These are phyloP conservation scores for Hyphantria cunea DNA, from an alignment of 1,140 invertebrate species.

Conservation along the genomic window DNA sequence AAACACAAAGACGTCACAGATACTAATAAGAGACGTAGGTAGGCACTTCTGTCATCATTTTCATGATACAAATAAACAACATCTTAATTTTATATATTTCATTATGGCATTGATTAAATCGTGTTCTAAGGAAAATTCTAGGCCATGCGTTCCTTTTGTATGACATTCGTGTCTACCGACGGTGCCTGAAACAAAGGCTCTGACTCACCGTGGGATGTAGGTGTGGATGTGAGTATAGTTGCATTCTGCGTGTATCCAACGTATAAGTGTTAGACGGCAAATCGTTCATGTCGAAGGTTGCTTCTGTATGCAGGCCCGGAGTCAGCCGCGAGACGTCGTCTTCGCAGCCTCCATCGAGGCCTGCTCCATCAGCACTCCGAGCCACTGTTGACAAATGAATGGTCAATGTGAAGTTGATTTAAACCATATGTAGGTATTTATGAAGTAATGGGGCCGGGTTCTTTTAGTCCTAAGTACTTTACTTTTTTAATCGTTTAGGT, in stretches of 20 bases:
- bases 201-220: constrained; percentile 62
- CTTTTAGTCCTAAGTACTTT: too few species aligned
- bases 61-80: constrained; percentile 12
- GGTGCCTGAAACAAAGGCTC: constrained; percentile 33
- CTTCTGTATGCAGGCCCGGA: constrained; percentile 36
- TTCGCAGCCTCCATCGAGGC: constrained; percentile 47
- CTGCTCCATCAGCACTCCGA: constrained; percentile 55
- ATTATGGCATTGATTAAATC: background rate
- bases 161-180: constrained; percentile 11
- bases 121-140: constrained; percentile 15
- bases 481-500: too few species aligned
- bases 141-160: constrained; percentile 15
- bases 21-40: background rate
- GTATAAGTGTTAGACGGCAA: constrained; percentile 50
- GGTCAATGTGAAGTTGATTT: too few species aligned
- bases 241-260: constrained; percentile 66
- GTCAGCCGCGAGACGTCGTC: constrained; percentile 45
- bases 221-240: constrained; percentile 60
- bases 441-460: too few species aligned
- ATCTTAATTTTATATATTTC: background rate
- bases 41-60: constrained; percentile 3
- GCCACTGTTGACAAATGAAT: constrained; percentile 51
- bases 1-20: constrained; percentile 27
- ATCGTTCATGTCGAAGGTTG: constrained; percentile 67
- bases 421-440: too few species aligned